Percentiles rank a stretch among this genome's conserved stretches.
Conservation (phyloP, 2,113 vertebrate genomes). For the Phodopus roborovskii region DNA sequence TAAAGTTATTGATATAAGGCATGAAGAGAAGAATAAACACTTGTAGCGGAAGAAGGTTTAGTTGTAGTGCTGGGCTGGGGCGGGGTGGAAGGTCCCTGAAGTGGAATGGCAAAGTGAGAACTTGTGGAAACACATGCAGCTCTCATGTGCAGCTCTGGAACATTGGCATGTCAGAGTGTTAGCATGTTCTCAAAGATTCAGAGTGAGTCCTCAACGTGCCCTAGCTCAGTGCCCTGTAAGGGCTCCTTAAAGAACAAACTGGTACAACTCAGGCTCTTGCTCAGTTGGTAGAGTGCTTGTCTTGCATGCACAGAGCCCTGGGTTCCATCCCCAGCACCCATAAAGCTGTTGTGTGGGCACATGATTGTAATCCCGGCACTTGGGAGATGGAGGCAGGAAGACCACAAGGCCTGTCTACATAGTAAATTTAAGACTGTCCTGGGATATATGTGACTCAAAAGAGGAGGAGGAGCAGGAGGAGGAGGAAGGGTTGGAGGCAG, state of each 20-base stretch:
- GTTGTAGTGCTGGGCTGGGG: background rate
- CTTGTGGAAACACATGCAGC: background rate
- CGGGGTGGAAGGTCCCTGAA: background rate
- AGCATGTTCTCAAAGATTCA: conserved; percentile 24
- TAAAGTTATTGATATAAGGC: conserved; percentile 38
- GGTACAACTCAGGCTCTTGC: background rate
- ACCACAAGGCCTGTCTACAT: background rate
- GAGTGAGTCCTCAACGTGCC: background rate
- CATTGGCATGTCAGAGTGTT: background rate
- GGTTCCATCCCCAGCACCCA: background rate
- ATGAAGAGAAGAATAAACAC: conserved; percentile 40
- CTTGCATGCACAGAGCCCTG: background rate
- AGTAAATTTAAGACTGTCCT: background rate
- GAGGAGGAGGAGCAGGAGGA: background rate
- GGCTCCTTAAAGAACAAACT: background rate
- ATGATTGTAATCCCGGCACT: background rate
- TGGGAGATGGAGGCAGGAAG: background rate
- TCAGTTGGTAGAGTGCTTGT: background rate
- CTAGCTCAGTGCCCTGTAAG: background rate
- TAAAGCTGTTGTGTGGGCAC: background rate
- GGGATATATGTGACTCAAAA: background rate
- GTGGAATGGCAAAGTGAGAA: background rate
- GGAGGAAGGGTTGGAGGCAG: background rate
- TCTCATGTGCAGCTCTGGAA: background rate
- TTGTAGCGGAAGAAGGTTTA: background rate